Base-by-base conservation (phyloP, 2,888 invertebrate species). In the Lordiphosa fenestrarum region DNA sequence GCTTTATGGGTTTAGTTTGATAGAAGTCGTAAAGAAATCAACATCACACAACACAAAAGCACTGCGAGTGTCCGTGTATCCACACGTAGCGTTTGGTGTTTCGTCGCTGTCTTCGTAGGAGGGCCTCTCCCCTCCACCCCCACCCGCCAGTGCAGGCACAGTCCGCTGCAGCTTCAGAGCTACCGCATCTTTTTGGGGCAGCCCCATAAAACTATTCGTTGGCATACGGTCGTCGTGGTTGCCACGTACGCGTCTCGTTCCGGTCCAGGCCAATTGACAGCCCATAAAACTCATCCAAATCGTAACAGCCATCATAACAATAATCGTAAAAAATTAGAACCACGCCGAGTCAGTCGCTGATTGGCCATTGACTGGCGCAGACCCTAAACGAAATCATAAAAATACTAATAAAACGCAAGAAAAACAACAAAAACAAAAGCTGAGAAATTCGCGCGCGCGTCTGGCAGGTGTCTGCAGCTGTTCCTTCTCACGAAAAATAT, bases 21-120 rank as follows among this genome's bases (percentile, higher is more conserved):
- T 89, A 89, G 89, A 89, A 90, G 90, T 90, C 90, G 90, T 90
- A 90, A 90, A 90, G 90, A 89, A 89, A 89, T 90, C 89, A 90
- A 90, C 90, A 90, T 90, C 90, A 85, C 66, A 78, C 84, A 78
- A 78, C 53, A 74, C 74, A 66, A 71, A 84, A 76, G 76, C 83
- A 84, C 63, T 33, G 44, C 30, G 44, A 44, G 44, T 76, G 72
- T 53, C 64, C 49, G 51, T 78, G 67, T 66, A 56, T 41, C 13
- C 38, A 37, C 40, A 42, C 56, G 50, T 44, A 33, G 44, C 44
- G 44, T 44, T 44, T 15, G 15, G 49, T 30, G 41, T 36, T 5
- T 12, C 40, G 21, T 10, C 44, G 33, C 36, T 23, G 54, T 36
- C 25, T 38, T 61, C 62, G 65, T 56, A 33, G 44, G 44, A 44